Base-by-base conservation (phyloP, 2,888 invertebrate species). In the Eristalis arbustorum region DNA sequence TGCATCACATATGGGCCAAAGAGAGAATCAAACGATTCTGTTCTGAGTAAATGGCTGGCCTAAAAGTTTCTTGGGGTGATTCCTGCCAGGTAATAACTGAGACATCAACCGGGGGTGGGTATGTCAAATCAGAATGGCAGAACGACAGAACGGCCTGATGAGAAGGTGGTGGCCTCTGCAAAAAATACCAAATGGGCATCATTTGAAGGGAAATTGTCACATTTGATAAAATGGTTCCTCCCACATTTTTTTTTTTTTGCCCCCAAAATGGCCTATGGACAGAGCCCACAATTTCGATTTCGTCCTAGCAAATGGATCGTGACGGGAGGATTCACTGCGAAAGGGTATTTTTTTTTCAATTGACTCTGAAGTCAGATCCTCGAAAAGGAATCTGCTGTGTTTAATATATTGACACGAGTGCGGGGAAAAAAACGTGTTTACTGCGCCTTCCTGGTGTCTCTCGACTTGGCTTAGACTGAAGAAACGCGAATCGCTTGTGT, bases 1-100 rank as follows among this genome's bases (percentile, higher is more conserved):
- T 87, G 83, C 83, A 83, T 78, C 78, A 83, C 83, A 87, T 83
- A 87, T 83, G 74, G 83, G 67, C 49, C 74, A 49, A 57, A 62
- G 74, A 62, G 74, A 63, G 64, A 83, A 78, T 74, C 66, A 75
- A 83, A 83, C 83, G 83, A 83, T 83, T 72, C 73, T 57, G 72
- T 87, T 49, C 49, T 83, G 59, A 79, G 63, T 83, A 87, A 83
- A 83, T 79, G 78, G 71, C 72, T 72, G 49, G 62, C 75, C 72
- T 72, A 68, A 71, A 67, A 75, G 66, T 74, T 77, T 74, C 61
- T 78, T 40, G 73, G 74, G 67, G 57, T 75, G 83, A 68, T 76
- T 63, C 59, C 57, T 62, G 63, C 61, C 76, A 69, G 77, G 77
- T 85, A 85, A 67, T 77, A 77, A 77, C 69, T 74, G 64, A 82